Percentiles rank a stretch among this genome's conserved stretches.
Evolutionary conservation across 1,140 invertebrate species (phyloP).

Genomic region (Charaxes varanes): DNA sequence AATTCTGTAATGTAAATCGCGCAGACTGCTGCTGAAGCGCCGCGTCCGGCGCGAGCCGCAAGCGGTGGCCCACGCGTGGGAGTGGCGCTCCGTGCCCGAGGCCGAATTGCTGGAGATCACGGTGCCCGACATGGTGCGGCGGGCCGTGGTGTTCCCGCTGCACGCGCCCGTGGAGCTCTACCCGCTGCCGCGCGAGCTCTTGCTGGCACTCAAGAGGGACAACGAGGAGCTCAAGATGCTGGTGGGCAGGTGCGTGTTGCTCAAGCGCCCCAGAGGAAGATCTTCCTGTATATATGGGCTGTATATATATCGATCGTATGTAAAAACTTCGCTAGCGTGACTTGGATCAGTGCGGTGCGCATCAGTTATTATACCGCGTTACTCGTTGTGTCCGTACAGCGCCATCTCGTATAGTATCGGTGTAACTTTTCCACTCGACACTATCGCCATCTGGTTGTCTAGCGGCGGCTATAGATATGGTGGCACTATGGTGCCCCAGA

Average conservation of each 20-base stretch:
- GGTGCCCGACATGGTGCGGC: conserved; percentile 59
- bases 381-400: too few relatives aligned
- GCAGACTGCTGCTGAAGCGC: conserved; percentile 46
- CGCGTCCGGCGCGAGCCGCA: conserved; percentile 46
- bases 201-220: conserved; percentile 44
- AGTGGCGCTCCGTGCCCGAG: conserved; percentile 57
- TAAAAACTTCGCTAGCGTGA: too few relatives aligned
- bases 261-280: too few relatives aligned
- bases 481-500: too few relatives aligned
- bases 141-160: conserved; percentile 73
- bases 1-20: too few relatives aligned
- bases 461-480: too few relatives aligned
- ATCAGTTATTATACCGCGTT: too few relatives aligned
- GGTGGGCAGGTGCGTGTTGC: conserved; percentile 35
- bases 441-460: not conserved
- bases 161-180: conserved; percentile 72
- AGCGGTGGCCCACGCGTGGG: conserved; percentile 41
- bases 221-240: conserved; percentile 38
- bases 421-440: too few relatives aligned
- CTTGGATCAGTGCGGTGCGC: too few relatives aligned
- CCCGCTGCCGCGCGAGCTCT: conserved; percentile 29
- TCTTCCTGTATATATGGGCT: too few relatives aligned
- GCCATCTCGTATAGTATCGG: too few relatives aligned
- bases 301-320: too few relatives aligned
- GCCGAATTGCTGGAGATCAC: conserved; percentile 52